Evolutionary conservation across 2,113 vertebrate species (phyloP), one percentile per base, ranked within the genome.

Genomic region (Steatornis caripensis): DNA sequence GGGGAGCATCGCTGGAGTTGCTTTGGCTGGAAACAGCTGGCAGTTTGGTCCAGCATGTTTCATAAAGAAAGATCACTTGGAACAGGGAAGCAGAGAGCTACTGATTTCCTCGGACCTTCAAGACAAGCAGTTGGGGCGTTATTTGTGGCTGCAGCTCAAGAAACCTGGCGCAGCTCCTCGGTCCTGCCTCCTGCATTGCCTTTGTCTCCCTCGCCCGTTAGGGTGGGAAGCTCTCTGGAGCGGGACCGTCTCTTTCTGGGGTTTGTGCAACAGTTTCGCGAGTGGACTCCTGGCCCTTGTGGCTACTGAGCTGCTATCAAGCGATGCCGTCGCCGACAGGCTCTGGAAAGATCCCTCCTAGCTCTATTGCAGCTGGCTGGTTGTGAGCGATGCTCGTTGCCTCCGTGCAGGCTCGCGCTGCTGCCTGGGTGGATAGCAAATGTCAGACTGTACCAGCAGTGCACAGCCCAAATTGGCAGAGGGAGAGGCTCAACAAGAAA

Each of bases 361-460:
- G 18, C 17, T 66, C 27, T n/a, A 17, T 46, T 10, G 43, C 39
- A 60, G 46, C 15, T 0, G 0, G 15, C 43, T 84, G 75, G 18
- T 23, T 5, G 0, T 82, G 15, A 66, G 15, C 1, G 1, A 45
- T 34, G 27, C 30, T 74, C 24, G 43, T 34, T 21, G 22, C 18
- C 39, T 48, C 4, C 0, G 0, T 17, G 36, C 9, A 60, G 61
- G 54, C 39, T 83, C 2, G 0, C 0, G 1, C 51, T 43, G 41
- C 53, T 60, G 57, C 48, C 46, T 6, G 46, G n/a, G 22, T 36
- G 46, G 20, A 8, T 9, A 21, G n/a, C 16, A 39, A 51, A 79
- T 3, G 20, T 9, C 68, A 70, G 61, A 2, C 36, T 13, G 29
- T 29, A 29, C 57, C 81, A 23, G 32, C 30, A 13, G 26, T 2